Percentiles rank a stretch among this genome's conserved stretches.
Conservation (phyloP, 1,140 invertebrate species). For the Muscidifurax raptorellus region DNA sequence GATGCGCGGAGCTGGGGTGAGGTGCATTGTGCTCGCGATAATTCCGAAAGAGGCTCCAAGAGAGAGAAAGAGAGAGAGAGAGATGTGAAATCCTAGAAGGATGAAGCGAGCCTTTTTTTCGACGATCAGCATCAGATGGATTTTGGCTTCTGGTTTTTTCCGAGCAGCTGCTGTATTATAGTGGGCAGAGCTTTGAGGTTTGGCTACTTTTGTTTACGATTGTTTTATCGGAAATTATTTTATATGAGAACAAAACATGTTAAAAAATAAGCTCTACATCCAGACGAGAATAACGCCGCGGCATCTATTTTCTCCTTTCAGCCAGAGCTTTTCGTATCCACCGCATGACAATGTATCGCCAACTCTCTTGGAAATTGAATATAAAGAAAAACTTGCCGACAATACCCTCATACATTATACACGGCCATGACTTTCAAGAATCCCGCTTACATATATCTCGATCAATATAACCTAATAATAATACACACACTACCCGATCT, state of each 20-base stretch:
- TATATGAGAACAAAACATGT: no score
- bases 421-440: no score
- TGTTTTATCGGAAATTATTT: no score
- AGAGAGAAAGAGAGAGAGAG: background rate
- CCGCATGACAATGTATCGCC: no score
- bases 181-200: no score
- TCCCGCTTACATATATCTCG: no score
- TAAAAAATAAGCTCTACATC: background rate
- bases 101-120: background rate
- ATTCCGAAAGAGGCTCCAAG: constrained; percentile 32
- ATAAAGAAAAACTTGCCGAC: no score
- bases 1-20: background rate
- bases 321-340: no score
- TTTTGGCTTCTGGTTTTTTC: constrained; percentile 36
- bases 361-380: no score
- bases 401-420: no score
- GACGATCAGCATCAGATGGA: constrained; percentile 2
- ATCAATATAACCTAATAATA: background rate
- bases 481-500: background rate
- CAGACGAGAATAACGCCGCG: no score
- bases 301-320: no score
- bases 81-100: constrained; percentile 51
- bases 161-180: background rate
- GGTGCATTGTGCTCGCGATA: constrained; percentile 45
- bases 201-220: background rate